phyloP scores from a whole-genome alignment of 2,888 invertebrate species.

The Sacculina carcini region DNA sequence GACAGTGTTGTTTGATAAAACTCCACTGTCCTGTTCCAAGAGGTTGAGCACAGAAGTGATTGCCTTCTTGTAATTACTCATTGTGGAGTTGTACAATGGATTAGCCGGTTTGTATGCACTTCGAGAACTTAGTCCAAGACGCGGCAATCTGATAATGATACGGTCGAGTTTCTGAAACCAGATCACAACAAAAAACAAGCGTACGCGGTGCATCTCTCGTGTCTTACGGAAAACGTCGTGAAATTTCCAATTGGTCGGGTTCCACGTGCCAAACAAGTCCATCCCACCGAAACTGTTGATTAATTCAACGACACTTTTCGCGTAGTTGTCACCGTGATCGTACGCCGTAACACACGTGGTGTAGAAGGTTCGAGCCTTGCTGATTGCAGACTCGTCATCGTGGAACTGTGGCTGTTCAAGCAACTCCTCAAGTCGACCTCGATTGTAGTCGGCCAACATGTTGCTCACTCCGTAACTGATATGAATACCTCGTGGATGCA shows the following conservation, averaged over 20 bases:
- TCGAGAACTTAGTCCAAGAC: not conserved
- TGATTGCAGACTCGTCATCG: constrained; percentile 30
- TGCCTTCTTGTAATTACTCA: not conserved
- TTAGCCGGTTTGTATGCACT: not conserved
- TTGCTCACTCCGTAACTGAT: not conserved
- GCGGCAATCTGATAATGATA: not conserved
- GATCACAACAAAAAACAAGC: not conserved
- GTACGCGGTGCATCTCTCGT: not conserved
- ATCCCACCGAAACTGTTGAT: not conserved
- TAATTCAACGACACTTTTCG: not conserved
- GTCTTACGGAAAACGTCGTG: not conserved
- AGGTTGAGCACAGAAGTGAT: not conserved
- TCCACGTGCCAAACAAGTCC: not conserved
- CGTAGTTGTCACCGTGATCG: not conserved
- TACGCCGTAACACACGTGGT: constrained; percentile 55
- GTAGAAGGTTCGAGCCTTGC: constrained; percentile 58
- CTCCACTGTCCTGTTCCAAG: not conserved
- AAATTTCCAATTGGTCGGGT: not conserved
- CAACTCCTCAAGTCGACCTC: constrained; percentile 22
- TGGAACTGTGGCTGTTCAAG: constrained; percentile 9
- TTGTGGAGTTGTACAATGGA: not conserved
- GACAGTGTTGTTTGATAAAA: not conserved
- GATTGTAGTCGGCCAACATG: constrained; percentile 2
- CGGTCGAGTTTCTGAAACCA: constrained; percentile 2
- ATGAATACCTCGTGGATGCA: not conserved